Base-by-base conservation (phyloP, 1,140 invertebrate species). In the Battus philenor region DNA sequence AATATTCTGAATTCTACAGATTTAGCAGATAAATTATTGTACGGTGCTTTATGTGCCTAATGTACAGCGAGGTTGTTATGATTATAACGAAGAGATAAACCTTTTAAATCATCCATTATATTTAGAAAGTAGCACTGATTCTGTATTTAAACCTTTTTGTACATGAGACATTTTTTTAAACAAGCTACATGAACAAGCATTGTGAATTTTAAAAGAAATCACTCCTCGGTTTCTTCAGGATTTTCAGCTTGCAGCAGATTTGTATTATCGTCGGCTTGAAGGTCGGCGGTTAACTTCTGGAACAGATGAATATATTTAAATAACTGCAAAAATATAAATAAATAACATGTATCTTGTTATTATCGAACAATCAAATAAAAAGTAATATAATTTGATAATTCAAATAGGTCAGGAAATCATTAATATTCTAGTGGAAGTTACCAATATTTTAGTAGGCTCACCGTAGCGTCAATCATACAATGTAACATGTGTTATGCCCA, bases 161-260 rank as follows among this genome's bases (percentile, higher is more conserved):
- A 67, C 54, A 66, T 38, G 33, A 74, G 72, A 58, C 53, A 62
- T 70, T 61, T 50, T 34, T 36, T 30, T 44, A 50, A 56, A 57
- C 27, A 72, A 69, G 59, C 65, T 47, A 45, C 29, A 60, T 29
- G 22, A 27, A 41, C 22, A 41, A 58, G 67, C 59, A 47, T 9
- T 38, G 16, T 26, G 41, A n/a, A n/a, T n/a, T 46, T 44, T 16
- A 34, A 7, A 26, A 8, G 2, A 9, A 45, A 36, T 80, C 63
- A 80, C 55, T 84, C 80, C 32, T 83, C 79, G 3, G 49, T 59
- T 13, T 86, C 85, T 36, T 85, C 83, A 2, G 76, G 71, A 54
- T 82, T 86, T 48, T 87, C 85, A n/a, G 83, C 83, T 16, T 80
- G 82, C 44, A 87, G 50, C 30, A 87, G 50, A 33, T 82, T 84